Evolutionary conservation across 2,113 vertebrate genomes (phyloP).

Genomic region (Chionodraco myersi): DNA sequence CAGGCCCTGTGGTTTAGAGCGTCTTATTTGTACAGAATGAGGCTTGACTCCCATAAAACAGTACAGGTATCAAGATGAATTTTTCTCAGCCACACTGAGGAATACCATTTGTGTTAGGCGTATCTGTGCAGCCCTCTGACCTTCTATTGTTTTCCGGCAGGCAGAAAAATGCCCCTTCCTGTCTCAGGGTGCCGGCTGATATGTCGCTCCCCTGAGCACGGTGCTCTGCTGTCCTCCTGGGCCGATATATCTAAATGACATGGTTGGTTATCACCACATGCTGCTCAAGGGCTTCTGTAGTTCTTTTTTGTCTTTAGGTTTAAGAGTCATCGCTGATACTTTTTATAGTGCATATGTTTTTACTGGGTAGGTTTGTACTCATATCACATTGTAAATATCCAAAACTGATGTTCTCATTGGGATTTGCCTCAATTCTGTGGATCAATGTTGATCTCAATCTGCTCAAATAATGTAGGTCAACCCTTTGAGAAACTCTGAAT

Average conservation of each 20-base stretch:
- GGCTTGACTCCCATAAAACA: constrained; percentile 58
- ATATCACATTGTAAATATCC: background rate
- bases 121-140: constrained; percentile 51
- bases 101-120: constrained; percentile 35
- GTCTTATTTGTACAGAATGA: constrained; percentile 55
- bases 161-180: constrained; percentile 23
- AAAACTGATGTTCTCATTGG: background rate
- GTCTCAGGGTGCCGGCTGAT: constrained; percentile 22
- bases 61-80: constrained; percentile 65
- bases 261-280: constrained; percentile 27
- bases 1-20: constrained; percentile 39
- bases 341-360: background rate
- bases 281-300: constrained; percentile 24
- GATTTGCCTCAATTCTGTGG: background rate
- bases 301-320: constrained; percentile 31
- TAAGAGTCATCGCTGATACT: constrained; percentile 28
- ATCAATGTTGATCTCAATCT: background rate
- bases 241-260: constrained; percentile 46
- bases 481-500: no score
- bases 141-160: constrained; percentile 52
- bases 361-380: constrained; percentile 9
- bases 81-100: constrained; percentile 30
- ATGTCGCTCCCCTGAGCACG: background rate
- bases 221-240: constrained; percentile 4
- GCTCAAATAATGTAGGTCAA: no score